Percentiles rank a stretch among this genome's conserved stretches.
phyloP scores from a whole-genome alignment of 2,797 vertebrate genomes.

The Megalops cyprinoides region DNA sequence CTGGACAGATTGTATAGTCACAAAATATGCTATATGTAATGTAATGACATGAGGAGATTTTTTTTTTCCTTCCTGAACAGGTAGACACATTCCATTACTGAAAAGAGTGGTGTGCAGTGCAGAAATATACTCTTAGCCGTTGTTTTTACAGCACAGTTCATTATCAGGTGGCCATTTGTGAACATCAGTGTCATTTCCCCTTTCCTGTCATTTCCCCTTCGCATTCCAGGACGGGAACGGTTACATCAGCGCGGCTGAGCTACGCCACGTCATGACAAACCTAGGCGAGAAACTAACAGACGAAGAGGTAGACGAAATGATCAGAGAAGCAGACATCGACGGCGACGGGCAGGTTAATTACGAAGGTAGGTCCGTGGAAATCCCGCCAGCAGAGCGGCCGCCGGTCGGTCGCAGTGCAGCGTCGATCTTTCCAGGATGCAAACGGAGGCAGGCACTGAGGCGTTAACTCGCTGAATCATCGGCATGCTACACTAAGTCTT shows the following conservation, averaged over 20 bases:
- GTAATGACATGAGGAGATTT: too few relatives aligned
- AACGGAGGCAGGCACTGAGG: background rate
- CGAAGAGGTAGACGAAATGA: conserved; percentile 98
- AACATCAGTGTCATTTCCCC: background rate
- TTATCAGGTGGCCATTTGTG: background rate
- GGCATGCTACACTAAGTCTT: background rate
- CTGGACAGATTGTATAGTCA: too few relatives aligned
- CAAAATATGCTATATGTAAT: too few relatives aligned
- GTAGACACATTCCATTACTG: too few relatives aligned
- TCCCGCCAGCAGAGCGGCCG: background rate
- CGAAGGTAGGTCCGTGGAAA: conserved; percentile 74
- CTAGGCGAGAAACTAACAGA: conserved; percentile 97
- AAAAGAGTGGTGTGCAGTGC: too few relatives aligned
- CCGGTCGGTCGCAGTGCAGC: background rate
- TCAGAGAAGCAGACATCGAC: conserved; percentile 98
- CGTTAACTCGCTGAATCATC: background rate
- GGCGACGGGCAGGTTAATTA: conserved; percentile 98
- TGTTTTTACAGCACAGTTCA: background rate
- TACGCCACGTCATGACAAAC: conserved; percentile 98
- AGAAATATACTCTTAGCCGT: too few relatives aligned
- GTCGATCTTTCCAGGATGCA: background rate
- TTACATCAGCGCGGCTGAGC: conserved; percentile 94
- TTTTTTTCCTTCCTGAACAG: too few relatives aligned
- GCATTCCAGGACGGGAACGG: conserved; percentile 89
- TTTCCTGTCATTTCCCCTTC: background rate